Conservation (phyloP, 2,113 vertebrate species). For the Erinaceus europaeus region DNA sequence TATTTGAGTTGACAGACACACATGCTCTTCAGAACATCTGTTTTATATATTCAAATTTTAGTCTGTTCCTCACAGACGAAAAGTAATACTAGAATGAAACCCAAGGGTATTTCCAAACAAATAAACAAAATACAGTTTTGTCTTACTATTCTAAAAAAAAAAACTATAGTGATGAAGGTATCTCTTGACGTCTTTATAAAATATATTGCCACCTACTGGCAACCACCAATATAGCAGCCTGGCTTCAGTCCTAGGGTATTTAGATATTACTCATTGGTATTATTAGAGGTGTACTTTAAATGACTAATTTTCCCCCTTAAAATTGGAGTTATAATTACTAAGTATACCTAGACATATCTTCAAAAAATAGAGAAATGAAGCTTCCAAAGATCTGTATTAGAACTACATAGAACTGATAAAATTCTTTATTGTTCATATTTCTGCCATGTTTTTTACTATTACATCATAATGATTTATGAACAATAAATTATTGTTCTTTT, state of each 20-base stretch:
- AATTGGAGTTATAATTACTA: background rate
- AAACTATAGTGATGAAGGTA: background rate
- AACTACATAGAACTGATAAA: background rate
- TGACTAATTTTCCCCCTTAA: background rate
- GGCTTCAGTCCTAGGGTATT: too few species aligned
- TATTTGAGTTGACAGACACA: background rate
- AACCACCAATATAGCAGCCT: constrained; percentile 38
- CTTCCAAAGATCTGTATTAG: background rate
- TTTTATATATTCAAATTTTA: background rate
- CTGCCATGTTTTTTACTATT: background rate
- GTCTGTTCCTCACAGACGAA: background rate
- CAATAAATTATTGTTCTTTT: background rate
- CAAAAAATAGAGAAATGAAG: background rate
- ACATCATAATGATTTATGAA: background rate
- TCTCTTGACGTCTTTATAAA: background rate
- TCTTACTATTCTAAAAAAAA: background rate
- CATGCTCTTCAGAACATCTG: background rate
- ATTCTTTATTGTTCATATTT: background rate
- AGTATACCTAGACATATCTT: accelerated
- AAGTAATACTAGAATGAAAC: background rate
- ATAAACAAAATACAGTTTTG: background rate
- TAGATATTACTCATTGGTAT: background rate
- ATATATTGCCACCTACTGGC: constrained; percentile 54
- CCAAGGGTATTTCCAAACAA: background rate
- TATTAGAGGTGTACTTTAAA: too few species aligned